Evolutionary conservation across 92 coral and sea anemone species (phyloP), one percentile per base, ranked within the genome.

Genomic region (Hydrozoanthus gracilis): DNA sequence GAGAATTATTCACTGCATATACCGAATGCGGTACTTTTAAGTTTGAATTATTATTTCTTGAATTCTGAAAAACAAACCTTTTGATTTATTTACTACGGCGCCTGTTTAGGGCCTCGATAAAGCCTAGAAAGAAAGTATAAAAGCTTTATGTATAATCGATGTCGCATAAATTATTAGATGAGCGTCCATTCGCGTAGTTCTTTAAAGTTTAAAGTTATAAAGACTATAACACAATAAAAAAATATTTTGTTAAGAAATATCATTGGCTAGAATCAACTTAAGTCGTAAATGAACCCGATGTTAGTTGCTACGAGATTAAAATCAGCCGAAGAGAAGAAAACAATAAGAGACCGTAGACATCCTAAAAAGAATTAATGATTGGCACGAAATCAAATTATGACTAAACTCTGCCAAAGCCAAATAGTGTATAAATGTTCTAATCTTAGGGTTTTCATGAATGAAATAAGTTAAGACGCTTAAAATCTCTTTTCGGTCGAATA

Each of bases 351-450:
- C 67, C 11, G 46, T 74, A 80, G 85, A 80, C 85, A 80, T 80
- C 85, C 66, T 80, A 80, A 80, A 58, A 64, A 67, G 52, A 80
- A 65, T 49, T 80, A 65, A 64, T 66, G 73, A 80, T 73, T 16
- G 39, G 85, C 74, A 64, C 74, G 49, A 80, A 80, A 80, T 80
- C 74, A 80, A 80, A 80, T 80, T 80, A 80, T 67, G 72, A 80
- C 73, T 80, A 64, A 20, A 47, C 39, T 27, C 39, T 10, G 73
- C 27, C 51, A 47, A 68, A 27, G 48, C 85, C 51, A n/a, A 48
- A 35, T 62, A 64, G 17, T n/a, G 47, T 18, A 65, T 65, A 80
- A 80, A 80, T 80, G 45, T 65, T 80, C 62, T 65, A 64, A 80
- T 80, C 85, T 66, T 8, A 27, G 51, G 66, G 11, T 11, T 80